A percentile compares a stretch with the other conserved stretches of the same genome.
Evolutionary conservation across 2,888 invertebrate genomes (phyloP).

Genomic region (Cinara cedri): DNA sequence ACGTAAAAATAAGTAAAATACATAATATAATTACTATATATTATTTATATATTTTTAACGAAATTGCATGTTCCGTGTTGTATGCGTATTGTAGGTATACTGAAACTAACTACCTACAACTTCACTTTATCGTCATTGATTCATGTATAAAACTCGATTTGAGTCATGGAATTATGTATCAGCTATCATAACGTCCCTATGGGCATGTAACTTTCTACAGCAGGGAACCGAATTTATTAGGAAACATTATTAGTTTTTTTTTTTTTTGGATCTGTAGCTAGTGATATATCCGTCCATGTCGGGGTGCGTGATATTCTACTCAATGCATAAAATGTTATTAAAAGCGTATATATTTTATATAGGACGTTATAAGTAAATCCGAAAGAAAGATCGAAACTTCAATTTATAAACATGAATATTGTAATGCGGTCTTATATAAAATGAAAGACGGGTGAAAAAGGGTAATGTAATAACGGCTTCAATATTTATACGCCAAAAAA

Average conservation of each 20-base stretch:
- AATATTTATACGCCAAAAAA: slow-evolving; percentile 4
- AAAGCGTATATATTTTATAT: slow-evolving; percentile 28
- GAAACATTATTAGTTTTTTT: slow-evolving; percentile 15
- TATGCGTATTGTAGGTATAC: background rate
- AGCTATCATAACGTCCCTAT: background rate
- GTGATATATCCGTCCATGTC: background rate
- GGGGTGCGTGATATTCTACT: slow-evolving; percentile 6
- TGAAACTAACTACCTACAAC: background rate
- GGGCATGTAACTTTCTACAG: background rate
- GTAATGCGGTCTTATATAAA: slow-evolving; percentile 20
- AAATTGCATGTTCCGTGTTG: no score
- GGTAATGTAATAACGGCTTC: background rate
- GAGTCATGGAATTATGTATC: background rate
- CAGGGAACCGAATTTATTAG: slow-evolving; percentile 4
- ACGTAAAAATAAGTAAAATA: background rate
- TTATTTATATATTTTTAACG: slow-evolving; percentile 1
- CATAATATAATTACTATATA: background rate
- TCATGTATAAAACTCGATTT: background rate
- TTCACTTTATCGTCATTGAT: background rate
- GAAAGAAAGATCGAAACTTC: slow-evolving; percentile 28
- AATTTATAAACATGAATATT: slow-evolving; percentile 49
- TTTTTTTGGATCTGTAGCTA: background rate
- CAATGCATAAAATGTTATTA: slow-evolving; percentile 33
- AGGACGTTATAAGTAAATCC: slow-evolving; percentile 27
- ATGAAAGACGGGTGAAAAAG: background rate